Evolutionary conservation across 92 coral and sea anemone species (phyloP).

Genomic region (Epizoanthus rinbou): DNA sequence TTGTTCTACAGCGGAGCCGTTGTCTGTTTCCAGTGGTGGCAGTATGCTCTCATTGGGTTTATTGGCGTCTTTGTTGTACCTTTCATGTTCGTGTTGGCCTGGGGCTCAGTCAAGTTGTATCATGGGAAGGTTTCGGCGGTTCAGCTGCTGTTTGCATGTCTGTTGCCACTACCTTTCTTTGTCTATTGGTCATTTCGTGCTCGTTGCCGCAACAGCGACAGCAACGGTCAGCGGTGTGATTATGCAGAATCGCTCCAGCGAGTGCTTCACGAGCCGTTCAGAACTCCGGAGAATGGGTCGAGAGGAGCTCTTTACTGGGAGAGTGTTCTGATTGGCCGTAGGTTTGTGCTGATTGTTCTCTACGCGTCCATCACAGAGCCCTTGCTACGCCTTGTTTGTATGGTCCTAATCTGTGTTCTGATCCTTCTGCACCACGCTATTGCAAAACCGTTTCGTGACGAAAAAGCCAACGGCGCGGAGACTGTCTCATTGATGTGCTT

Average conservation of each 20-base stretch:
- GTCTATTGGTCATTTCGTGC: constrained; percentile 42
- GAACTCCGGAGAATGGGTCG: constrained; percentile 37
- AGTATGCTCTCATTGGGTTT: constrained; percentile 53
- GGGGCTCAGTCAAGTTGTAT: constrained; percentile 77
- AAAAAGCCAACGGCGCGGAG: constrained; percentile 62
- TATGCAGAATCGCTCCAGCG: constrained; percentile 36
- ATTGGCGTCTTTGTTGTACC: constrained; percentile 66
- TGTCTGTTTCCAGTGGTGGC: constrained; percentile 85
- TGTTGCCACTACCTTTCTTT: constrained; percentile 75
- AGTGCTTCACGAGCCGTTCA: constrained; percentile 62
- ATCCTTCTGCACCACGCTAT: constrained; percentile 64
- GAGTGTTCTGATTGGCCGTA: constrained; percentile 72
- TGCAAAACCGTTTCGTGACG: constrained; percentile 59
- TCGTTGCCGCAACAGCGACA: not conserved
- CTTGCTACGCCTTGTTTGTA: constrained; percentile 41
- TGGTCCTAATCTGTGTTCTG: constrained; percentile 56
- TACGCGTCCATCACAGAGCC: constrained; percentile 60
- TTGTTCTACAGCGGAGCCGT: constrained; percentile 71
- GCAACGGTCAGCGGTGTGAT: not conserved
- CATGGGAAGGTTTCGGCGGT: constrained; percentile 54
- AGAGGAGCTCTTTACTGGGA: constrained; percentile 72
- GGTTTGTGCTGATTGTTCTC: constrained; percentile 55
- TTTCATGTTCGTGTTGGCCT: constrained; percentile 63
- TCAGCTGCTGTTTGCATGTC: constrained; percentile 63
- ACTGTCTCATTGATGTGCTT: constrained; percentile 54